Base-by-base conservation (phyloP, 2,797 vertebrate genomes). In the Amazonetta brasiliensis region DNA sequence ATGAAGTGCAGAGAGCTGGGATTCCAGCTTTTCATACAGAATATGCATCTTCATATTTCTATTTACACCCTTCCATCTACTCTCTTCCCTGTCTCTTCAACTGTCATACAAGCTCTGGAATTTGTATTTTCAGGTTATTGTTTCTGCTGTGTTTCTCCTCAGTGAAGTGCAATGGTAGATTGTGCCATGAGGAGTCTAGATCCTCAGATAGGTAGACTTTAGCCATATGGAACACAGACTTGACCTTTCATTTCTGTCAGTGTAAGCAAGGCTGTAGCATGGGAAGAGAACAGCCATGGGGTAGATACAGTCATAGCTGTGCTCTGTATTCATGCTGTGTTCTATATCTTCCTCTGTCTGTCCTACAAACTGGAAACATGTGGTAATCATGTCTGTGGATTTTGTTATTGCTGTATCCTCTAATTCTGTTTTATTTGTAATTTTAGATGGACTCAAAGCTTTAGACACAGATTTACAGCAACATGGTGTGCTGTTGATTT, bases 401-500 rank as follows among this genome's bases (percentile, higher is more conserved):
- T 93, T 69, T 83, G n/a, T 74, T 92, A 54, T 46, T 91, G 48
- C 67, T 74, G 8, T 74, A 39, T 79, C 33, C 43, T 84, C 48
- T 71, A 82, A 80, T 56, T 82, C 59, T 64, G 26, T 78, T 95
- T 90, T 60, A 79, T 92, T 95, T 91, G 90, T 80, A 72, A 62
- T 85, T 93, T 89, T 80, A 87, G 81, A 58, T n/a, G 41, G 83
- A 69, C 89, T 85, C 48, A 41, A 48, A 91, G 37, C 41, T 73
- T 35, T 22, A 75, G 46, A 35, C 74, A 35, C 64, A 68, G 78
- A 62, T 89, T 85, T 93, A 85, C 37, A 72, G 78, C 41, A 54
- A 62, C 52, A 22, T 41, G 63, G n/a, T 63, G 48, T 90, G 72
- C 87, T 85, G 71, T 37, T 94, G 66, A 68, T 84, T 67, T 75